These are phyloP conservation scores for Homarus americanus DNA, from an alignment of 1,140 invertebrate species.

Conservation along the genomic window DNA sequence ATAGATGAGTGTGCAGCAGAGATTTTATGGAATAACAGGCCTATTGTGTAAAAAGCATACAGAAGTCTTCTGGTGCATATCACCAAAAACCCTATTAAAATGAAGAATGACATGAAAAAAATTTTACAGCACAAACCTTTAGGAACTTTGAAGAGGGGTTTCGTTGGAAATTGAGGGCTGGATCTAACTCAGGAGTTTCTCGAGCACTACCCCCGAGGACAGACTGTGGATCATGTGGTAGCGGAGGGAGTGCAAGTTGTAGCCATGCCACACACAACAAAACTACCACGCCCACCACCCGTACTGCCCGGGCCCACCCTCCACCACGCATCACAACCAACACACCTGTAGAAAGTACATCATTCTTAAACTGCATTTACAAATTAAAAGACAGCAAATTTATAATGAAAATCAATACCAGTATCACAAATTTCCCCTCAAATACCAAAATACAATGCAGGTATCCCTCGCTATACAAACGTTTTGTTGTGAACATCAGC, in stretches of 20 bases:
- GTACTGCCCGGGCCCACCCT: slow-evolving; percentile 67
- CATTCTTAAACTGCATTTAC: too few species aligned
- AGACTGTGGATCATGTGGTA: slow-evolving; percentile 72
- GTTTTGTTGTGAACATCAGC: too few species aligned
- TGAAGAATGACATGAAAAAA: too few species aligned
- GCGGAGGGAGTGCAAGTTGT: slow-evolving; percentile 72
- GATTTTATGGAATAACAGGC: too few species aligned
- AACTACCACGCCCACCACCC: slow-evolving; percentile 71
- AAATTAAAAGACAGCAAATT: too few species aligned
- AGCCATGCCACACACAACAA: slow-evolving; percentile 74
- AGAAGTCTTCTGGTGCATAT: too few species aligned
- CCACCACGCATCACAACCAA: slow-evolving; percentile 70
- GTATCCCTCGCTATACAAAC: too few species aligned
- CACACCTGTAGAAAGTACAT: slow-evolving; percentile 2
- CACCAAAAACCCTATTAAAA: too few species aligned
- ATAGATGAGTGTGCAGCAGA: too few species aligned
- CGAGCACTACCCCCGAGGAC: slow-evolving; percentile 46
- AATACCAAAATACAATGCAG: background rate
- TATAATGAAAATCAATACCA: background rate
- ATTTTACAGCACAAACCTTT: too few species aligned
- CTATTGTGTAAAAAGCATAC: too few species aligned
- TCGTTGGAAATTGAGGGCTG: slow-evolving; percentile 35
- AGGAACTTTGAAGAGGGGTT: slow-evolving; percentile 55
- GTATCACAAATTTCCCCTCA: background rate
- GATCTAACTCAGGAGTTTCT: slow-evolving; percentile 71